These are phyloP conservation scores for Nasua narica DNA, from an alignment of 2,797 vertebrate genomes.

Conservation along the genomic window DNA sequence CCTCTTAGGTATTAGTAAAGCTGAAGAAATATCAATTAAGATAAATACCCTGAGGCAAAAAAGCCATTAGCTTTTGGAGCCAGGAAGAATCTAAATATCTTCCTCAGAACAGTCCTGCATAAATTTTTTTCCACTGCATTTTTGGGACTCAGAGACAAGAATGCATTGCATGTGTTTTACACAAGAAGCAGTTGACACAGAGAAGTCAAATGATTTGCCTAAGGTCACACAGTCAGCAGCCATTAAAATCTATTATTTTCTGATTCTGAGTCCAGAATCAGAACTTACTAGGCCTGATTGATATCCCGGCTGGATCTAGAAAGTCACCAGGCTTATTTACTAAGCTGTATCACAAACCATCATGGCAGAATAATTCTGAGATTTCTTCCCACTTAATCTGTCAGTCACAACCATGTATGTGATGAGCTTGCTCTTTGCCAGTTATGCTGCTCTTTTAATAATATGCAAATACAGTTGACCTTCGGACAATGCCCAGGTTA, in stretches of 20 bases:
- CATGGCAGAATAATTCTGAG: not conserved
- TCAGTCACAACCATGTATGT: not conserved
- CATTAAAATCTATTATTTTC: not conserved
- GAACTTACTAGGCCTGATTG: not conserved
- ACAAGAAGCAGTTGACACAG: not conserved
- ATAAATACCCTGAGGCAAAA: slow-evolving; percentile 53
- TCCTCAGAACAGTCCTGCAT: not conserved
- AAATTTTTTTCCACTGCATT: slow-evolving; percentile 11
- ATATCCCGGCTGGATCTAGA: not conserved
- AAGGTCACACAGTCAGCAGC: not conserved
- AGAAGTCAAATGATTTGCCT: slow-evolving; percentile 4
- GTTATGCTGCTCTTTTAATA: not conserved
- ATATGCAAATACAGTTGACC: not conserved
- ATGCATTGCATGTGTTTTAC: not conserved
- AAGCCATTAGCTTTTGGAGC: slow-evolving; percentile 40
- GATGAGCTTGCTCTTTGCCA: not conserved
- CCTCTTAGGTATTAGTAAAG: slow-evolving; percentile 46
- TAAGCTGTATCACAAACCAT: not conserved
- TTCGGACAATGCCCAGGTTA: not conserved
- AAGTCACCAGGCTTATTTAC: not conserved
- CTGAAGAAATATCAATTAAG: slow-evolving; percentile 66
- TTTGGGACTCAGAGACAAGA: not conserved
- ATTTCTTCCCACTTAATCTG: not conserved
- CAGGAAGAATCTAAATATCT: slow-evolving; percentile 50
- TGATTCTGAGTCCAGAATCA: not conserved